phyloP scores from a whole-genome alignment of 1,140 invertebrate species.

The Plutomurus gul region DNA sequence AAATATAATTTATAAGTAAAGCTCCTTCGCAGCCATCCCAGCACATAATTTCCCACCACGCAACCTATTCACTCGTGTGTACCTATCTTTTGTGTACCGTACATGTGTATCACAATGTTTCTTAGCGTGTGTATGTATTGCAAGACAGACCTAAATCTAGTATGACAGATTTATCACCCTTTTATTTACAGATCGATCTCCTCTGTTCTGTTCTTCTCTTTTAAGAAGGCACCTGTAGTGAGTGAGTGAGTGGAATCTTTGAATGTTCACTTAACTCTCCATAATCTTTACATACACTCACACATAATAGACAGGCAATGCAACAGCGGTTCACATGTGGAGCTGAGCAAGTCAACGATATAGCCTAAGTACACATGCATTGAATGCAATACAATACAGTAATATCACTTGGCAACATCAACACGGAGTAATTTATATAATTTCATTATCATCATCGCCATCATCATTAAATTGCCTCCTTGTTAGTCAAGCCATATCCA shows the following conservation, averaged over 20 bases:
- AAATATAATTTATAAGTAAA: too few relatives aligned
- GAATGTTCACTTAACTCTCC: background rate
- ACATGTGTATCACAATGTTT: background rate
- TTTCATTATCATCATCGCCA: background rate
- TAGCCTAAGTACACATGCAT: too few relatives aligned
- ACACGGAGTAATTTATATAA: background rate
- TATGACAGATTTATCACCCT: slow-evolving; percentile 6
- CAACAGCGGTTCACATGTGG: too few relatives aligned
- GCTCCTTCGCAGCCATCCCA: too few relatives aligned
- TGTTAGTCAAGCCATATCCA: background rate
- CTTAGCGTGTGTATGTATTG: background rate
- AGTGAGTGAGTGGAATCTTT: background rate
- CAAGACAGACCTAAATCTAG: background rate
- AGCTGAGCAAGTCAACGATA: too few relatives aligned
- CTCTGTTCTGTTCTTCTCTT: background rate
- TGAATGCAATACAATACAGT: background rate
- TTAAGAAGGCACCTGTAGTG: too few relatives aligned
- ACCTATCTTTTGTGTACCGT: too few relatives aligned
- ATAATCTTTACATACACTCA: background rate
- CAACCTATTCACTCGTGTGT: too few relatives aligned
- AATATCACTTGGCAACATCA: background rate
- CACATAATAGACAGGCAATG: too few relatives aligned
- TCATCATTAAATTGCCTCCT: background rate
- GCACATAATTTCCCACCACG: too few relatives aligned
- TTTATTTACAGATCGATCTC: slow-evolving; percentile 7